phyloP scores from a whole-genome alignment of 2,113 vertebrate genomes.

The Proterorhinus semilunaris region DNA sequence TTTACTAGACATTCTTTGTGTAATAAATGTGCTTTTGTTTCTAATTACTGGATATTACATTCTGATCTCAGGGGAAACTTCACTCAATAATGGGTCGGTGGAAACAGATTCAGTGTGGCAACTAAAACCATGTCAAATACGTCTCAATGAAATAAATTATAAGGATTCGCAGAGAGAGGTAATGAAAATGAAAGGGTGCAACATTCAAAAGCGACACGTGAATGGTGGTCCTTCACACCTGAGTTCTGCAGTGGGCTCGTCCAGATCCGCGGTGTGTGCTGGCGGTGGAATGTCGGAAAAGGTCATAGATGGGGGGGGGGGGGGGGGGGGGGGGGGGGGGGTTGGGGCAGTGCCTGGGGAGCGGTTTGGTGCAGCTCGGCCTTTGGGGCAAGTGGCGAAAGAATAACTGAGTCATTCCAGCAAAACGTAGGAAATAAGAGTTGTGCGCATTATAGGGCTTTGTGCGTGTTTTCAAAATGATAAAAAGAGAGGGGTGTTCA shows the following conservation, averaged over 20 bases:
- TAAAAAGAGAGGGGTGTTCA: too few relatives aligned
- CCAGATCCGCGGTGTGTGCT: constrained; percentile 61
- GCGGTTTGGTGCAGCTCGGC: constrained; percentile 29
- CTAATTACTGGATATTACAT: constrained; percentile 61
- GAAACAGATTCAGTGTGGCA: constrained; percentile 52
- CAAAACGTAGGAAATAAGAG: background rate
- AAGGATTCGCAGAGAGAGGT: constrained; percentile 73
- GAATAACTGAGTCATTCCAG: constrained; percentile 34
- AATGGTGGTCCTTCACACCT: constrained; percentile 86
- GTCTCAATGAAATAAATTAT: constrained; percentile 72
- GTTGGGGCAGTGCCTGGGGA: constrained; percentile 36
- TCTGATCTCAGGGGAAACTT: constrained; percentile 53
- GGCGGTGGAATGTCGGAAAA: constrained; percentile 62
- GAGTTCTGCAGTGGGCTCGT: constrained; percentile 81
- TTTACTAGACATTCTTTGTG: constrained; percentile 66
- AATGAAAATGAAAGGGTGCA: constrained; percentile 52
- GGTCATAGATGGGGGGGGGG: background rate
- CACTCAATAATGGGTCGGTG: constrained; percentile 42
- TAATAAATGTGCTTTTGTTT: constrained; percentile 75
- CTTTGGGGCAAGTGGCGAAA: constrained; percentile 18
- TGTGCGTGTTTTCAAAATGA: too few relatives aligned
- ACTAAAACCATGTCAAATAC: constrained; percentile 41
- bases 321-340: background rate
- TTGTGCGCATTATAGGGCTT: background rate
- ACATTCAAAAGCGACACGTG: constrained; percentile 76